A percentile compares a stretch with the other conserved stretches of the same genome.
Conservation (phyloP, 2,797 vertebrate genomes). For the Acanthiza pusilla region DNA sequence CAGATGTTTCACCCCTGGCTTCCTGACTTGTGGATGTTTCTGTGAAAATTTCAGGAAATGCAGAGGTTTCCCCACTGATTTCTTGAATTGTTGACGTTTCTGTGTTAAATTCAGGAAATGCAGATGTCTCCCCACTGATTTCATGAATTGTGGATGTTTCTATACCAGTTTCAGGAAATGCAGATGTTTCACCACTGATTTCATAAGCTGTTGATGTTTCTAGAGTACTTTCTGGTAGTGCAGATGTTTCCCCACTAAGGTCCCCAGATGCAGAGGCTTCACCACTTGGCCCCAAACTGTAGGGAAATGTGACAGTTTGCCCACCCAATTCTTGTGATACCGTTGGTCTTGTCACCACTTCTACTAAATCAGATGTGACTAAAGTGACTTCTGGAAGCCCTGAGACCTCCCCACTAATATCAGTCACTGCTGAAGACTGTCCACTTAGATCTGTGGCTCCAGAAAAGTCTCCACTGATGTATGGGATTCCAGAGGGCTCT, state of each 20-base stretch:
- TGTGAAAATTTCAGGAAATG: not conserved
- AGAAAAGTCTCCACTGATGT: slow-evolving; percentile 72
- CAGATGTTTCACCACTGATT: slow-evolving; percentile 64
- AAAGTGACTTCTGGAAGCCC: slow-evolving; percentile 76
- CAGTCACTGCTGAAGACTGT: slow-evolving; percentile 56
- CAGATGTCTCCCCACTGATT: slow-evolving; percentile 4
- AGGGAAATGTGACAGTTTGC: slow-evolving; percentile 58
- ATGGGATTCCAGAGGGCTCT: slow-evolving; percentile 63
- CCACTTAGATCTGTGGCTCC: slow-evolving; percentile 72
- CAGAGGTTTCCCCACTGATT: slow-evolving; percentile 25
- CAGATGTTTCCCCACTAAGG: slow-evolving; percentile 36
- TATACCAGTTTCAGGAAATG: slow-evolving; percentile 52
- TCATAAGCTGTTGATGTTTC: slow-evolving; percentile 65
- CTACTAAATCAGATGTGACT: slow-evolving; percentile 73
- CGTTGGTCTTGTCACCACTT: slow-evolving; percentile 66
- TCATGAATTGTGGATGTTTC: not conserved
- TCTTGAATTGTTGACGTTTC: slow-evolving; percentile 29
- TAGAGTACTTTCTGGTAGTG: slow-evolving; percentile 63
- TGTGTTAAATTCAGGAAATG: not conserved
- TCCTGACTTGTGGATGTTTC: slow-evolving; percentile 15
- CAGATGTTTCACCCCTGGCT: not conserved
- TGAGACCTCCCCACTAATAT: slow-evolving; percentile 69
- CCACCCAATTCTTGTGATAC: slow-evolving; percentile 77
- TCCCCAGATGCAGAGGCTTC: slow-evolving; percentile 68
- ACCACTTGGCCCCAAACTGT: slow-evolving; percentile 51